Base-by-base conservation (phyloP, 2,797 vertebrate species). In the Ceryle rudis region DNA sequence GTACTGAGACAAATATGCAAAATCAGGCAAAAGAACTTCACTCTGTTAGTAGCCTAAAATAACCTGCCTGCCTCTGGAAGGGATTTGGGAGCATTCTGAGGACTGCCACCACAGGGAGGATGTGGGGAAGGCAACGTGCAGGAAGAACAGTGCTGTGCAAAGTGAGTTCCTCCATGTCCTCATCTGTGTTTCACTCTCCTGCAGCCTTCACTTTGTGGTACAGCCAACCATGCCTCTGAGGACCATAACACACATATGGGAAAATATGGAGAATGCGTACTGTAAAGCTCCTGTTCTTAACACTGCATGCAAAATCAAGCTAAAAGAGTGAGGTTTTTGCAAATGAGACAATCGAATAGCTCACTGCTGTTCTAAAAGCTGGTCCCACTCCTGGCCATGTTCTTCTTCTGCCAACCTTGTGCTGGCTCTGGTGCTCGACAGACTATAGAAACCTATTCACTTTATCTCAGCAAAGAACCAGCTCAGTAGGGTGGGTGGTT, bases 341-440 rank as follows among this genome's bases (percentile, higher is more conserved):
- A 91, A 93, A 79, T 51, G 66, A 89, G 74, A 89, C 81, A 66
- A 65, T 58, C 1, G 0, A 84, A 86, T 35, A 42, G 57, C 81
- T 94, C 78, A 42, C 66, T 81, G 91, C 66, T 93, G 88, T 77
- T 86, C 72, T 90, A 71, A 88, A 92, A 94, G 83, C 73, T 84
- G 81, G 70, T 81, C 54, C 16, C 21, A 23, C 54, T 93, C 81
- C 86, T 62, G 78, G 81, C 47, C 71, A 41, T 0, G 0, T 28
- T 93, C 47, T 46, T 52, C 78, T 64, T 31, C 78, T 89, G 87
- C 81, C 81, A 92, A 9, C 49, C 52, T 52, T 39, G 44, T 33
- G 19, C 1, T 86, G 61, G 72, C 80, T 95, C 77, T 77, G 74
- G 15, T 25, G 62, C 62, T 77, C 0, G 0, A 83, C 81, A 66